Base-by-base conservation (phyloP, 2,888 invertebrate genomes). In the Amphipoea oculea region DNA sequence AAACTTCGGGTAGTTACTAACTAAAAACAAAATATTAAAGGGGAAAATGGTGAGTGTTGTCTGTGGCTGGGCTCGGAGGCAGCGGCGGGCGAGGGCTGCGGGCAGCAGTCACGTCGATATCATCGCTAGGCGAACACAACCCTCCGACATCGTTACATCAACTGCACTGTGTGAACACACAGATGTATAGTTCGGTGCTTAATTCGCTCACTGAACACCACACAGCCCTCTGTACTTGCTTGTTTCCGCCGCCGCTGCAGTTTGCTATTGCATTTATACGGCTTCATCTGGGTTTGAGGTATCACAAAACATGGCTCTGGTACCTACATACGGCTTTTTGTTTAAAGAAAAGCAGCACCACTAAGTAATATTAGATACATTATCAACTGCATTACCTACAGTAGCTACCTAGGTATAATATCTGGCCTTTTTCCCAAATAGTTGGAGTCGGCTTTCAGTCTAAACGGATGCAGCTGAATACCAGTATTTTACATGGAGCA, bases 41-140 rank as follows among this genome's bases (percentile, higher is more conserved):
- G 45, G 72, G 66, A 68, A 69, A 83, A 69, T 65, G 67, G 57
- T 66, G 79, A 74, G 71, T 65, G 54, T 51, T 76, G 73, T 75
- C 74, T 76, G 79, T 70, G 71, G 73, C 76, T 40, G 60, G 51
- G 72, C 65, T 40, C 63, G 57, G 81, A 23, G 63, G 60, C 36
- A 67, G 73, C 14, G 57, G 45, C 20, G 62, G 68, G n/a, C 6
- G 63, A 29, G 65, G 57, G 72, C 76, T 48, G 62, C 69, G 73
- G 78, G 68, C 75, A 63, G 71, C 68, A 62, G 72, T 67, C 87
- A 74, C 85, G 85, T 90, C 92, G 91, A 91, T 91, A 91, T 92
- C 93, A 93, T 91, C 91, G 89, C 90, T 88, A 89, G 83, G 79
- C 88, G 86, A 78, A 87, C 90, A 92, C 92, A 91, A 92, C 92